Conservation (phyloP, 1,140 invertebrate genomes). For the Brachystomella parvula region DNA sequence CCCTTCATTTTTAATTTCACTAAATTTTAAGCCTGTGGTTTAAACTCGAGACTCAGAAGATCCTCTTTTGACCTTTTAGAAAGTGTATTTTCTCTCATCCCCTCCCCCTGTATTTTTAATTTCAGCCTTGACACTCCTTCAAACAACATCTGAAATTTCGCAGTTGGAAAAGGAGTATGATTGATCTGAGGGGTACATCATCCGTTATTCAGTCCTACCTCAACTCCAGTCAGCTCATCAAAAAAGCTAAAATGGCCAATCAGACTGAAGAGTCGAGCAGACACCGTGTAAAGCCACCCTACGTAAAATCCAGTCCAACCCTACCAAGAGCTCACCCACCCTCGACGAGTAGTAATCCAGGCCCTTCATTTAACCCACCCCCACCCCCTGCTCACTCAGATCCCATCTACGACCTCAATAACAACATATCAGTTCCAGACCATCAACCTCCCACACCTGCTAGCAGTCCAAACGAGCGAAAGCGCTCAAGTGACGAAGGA, state of each 20-base stretch:
- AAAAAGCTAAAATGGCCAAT: background rate
- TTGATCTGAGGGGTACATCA: conserved; percentile 2
- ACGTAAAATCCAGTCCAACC: background rate
- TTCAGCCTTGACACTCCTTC: too few relatives aligned
- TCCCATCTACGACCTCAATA: background rate
- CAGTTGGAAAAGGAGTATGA: too few relatives aligned
- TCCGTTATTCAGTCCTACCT: background rate
- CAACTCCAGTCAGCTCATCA: background rate
- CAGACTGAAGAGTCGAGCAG: background rate
- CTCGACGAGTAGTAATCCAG: background rate
- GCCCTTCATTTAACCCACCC: background rate
- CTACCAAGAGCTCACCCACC: background rate
- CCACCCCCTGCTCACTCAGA: background rate
- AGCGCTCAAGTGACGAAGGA: background rate
- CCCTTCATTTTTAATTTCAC: too few relatives aligned
- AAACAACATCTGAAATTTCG: too few relatives aligned
- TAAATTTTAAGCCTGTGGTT: too few relatives aligned
- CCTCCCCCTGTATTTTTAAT: too few relatives aligned
- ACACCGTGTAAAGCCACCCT: background rate
- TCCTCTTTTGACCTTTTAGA: too few relatives aligned
- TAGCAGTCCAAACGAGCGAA: conserved; percentile 7
- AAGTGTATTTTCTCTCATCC: too few relatives aligned
- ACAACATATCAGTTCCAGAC: background rate
- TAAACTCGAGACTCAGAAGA: too few relatives aligned
- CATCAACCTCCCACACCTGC: too few relatives aligned